Evolutionary conservation across 2,113 vertebrate genomes (phyloP).

Genomic region (Cololabis saira): DNA sequence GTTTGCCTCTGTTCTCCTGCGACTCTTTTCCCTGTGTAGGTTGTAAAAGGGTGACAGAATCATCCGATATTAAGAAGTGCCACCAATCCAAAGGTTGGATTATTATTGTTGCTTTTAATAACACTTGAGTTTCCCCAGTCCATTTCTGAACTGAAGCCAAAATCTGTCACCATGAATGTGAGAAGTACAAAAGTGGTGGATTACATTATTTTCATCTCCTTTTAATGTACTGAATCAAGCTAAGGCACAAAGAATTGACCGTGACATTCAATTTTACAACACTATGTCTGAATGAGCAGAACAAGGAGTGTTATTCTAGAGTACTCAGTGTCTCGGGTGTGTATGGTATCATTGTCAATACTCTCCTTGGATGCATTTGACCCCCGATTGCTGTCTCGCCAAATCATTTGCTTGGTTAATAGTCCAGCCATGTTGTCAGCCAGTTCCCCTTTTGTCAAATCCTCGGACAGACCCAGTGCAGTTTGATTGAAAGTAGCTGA

Average conservation of each 20-base stretch:
- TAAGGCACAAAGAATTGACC: conserved; percentile 67
- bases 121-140: conserved; percentile 54
- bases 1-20: conserved; percentile 40
- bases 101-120: conserved; percentile 46
- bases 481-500: conserved; percentile 73
- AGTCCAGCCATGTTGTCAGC: conserved; percentile 38
- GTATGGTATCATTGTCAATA: conserved; percentile 60
- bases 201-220: conserved; percentile 44
- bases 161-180: conserved; percentile 80
- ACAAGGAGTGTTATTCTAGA: conserved; percentile 39
- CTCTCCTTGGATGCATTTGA: conserved; percentile 62
- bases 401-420: conserved; percentile 53
- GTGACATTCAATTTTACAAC: conserved; percentile 52
- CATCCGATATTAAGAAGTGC: conserved; percentile 71
- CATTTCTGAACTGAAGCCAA: conserved; percentile 76
- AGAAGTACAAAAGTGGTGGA: conserved; percentile 64
- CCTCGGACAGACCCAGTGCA: conserved; percentile 48
- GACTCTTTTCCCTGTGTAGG: conserved; percentile 54
- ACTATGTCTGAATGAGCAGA: conserved; percentile 45
- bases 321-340: conserved; percentile 34
- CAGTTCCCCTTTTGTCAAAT: conserved; percentile 45
- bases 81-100: conserved; percentile 67
- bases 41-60: conserved; percentile 64
- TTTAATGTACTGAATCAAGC: conserved; percentile 44
- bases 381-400: conserved; percentile 67